These are phyloP conservation scores for Hypocryptadius cinnamomeus DNA, from an alignment of 2,113 vertebrate genomes.

Conservation along the genomic window DNA sequence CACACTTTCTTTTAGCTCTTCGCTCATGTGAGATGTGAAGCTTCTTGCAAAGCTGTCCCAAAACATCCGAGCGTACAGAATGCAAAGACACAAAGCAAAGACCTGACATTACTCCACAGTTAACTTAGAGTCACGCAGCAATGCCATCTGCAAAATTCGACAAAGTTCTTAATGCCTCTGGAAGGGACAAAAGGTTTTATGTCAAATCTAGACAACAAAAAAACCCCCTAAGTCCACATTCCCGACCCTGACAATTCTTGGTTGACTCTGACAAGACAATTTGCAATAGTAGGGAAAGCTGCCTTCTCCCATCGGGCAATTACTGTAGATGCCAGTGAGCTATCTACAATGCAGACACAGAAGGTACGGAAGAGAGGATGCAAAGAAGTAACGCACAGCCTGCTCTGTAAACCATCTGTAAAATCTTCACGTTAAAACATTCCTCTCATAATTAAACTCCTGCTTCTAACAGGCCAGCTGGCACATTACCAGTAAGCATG, in stretches of 20 bases:
- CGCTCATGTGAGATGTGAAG: accelerated
- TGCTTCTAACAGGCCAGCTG: not conserved
- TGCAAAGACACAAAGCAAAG: not conserved
- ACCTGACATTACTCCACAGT: not conserved
- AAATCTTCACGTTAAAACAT: not conserved
- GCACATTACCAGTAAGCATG: not conserved
- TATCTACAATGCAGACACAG: not conserved
- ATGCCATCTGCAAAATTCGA: not conserved
- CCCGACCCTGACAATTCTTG: not conserved
- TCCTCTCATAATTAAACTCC: not conserved
- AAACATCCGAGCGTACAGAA: not conserved
- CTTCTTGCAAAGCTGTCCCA: not conserved
- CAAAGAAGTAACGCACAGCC: not conserved
- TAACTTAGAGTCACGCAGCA: not conserved
- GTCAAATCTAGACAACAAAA: not conserved
- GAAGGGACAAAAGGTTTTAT: not conserved
- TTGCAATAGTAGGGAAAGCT: not conserved
- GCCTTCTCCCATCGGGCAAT: not conserved
- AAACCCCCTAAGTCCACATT: accelerated
- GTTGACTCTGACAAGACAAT: not conserved
- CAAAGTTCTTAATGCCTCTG: not conserved
- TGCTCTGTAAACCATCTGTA: not conserved
- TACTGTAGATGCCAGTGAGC: not conserved
- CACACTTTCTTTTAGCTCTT: not conserved
- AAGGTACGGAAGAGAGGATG: not conserved